phyloP scores from a whole-genome alignment of 2,888 invertebrate genomes.

The Luffia ferchaultella region DNA sequence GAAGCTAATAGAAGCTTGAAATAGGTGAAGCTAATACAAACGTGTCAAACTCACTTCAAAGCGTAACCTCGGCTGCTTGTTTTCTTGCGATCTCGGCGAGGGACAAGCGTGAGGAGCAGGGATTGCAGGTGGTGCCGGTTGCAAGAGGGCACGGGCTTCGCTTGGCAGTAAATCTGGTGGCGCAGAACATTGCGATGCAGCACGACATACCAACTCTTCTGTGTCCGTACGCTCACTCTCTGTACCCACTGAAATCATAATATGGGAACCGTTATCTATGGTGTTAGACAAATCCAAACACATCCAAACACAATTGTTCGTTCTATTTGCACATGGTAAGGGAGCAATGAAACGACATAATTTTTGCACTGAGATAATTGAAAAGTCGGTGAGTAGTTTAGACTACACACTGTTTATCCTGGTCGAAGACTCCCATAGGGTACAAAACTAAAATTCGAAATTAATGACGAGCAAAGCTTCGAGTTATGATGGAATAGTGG shows the following conservation, averaged over 20 bases:
- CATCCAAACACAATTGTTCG: not conserved
- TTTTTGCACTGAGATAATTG: too few species aligned
- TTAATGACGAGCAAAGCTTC: too few species aligned
- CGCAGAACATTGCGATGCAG: constrained; percentile 70
- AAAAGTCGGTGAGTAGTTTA: too few species aligned
- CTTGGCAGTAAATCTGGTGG: constrained; percentile 70
- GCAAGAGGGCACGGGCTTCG: constrained; percentile 57
- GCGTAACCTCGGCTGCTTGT: constrained; percentile 44
- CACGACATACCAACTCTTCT: constrained; percentile 73
- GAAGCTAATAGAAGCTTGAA: too few species aligned
- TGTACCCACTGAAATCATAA: constrained; percentile 66
- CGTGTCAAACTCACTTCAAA: constrained; percentile 58
- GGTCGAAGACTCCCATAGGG: too few species aligned
- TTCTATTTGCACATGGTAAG: too few species aligned
- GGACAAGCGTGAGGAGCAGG: constrained; percentile 23
- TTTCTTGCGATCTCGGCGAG: constrained; percentile 27
- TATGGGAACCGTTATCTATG: constrained; percentile 1
- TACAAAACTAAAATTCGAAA: too few species aligned
- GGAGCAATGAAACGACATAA: too few species aligned
- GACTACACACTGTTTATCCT: too few species aligned
- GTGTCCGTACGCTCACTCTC: constrained; percentile 74
- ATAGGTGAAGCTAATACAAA: too few species aligned
- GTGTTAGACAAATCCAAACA: not conserved
- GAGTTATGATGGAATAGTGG: too few species aligned
- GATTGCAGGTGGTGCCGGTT: constrained; percentile 27